Conservation (phyloP, 1,140 invertebrate species). For the Dreissena rostriformis region DNA sequence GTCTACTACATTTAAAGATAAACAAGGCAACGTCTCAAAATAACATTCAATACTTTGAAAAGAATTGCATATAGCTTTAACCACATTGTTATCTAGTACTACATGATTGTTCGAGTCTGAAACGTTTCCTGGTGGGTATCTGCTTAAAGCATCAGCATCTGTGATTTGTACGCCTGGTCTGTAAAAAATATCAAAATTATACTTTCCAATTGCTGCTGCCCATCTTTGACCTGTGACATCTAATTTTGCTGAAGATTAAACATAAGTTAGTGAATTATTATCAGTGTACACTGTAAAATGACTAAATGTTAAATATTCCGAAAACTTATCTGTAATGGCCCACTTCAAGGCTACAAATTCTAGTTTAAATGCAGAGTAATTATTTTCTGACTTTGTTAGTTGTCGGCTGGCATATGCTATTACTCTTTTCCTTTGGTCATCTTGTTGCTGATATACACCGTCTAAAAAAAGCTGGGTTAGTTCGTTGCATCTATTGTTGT, state of each 20-base stretch:
- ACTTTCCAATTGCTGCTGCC: slow-evolving; percentile 32
- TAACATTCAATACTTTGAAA: no score
- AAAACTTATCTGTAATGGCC: slow-evolving; percentile 39
- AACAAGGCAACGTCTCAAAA: no score
- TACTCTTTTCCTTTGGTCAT: not conserved
- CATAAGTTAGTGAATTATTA: slow-evolving; percentile 34
- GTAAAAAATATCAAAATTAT: slow-evolving; percentile 21
- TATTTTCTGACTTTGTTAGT: not conserved
- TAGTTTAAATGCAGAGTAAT: slow-evolving; percentile 1
- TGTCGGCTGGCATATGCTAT: slow-evolving; percentile 3
- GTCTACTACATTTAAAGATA: no score
- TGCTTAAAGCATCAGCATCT: slow-evolving; percentile 23
- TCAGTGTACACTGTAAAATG: slow-evolving; percentile 23
- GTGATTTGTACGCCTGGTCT: slow-evolving; percentile 1
- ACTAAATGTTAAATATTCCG: slow-evolving; percentile 32
- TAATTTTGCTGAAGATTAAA: slow-evolving; percentile 16
- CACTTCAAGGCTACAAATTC: slow-evolving; percentile 31
- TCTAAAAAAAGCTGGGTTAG: no score
- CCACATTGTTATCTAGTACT: no score
- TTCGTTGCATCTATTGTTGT: no score
- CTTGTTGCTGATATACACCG: slow-evolving; percentile 1
- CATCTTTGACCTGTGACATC: slow-evolving; percentile 46
- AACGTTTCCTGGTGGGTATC: slow-evolving; percentile 19
- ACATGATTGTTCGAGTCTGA: no score
- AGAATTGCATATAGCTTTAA: no score